phyloP scores from a whole-genome alignment of 2,888 invertebrate genomes.

The Julus scandinavius region DNA sequence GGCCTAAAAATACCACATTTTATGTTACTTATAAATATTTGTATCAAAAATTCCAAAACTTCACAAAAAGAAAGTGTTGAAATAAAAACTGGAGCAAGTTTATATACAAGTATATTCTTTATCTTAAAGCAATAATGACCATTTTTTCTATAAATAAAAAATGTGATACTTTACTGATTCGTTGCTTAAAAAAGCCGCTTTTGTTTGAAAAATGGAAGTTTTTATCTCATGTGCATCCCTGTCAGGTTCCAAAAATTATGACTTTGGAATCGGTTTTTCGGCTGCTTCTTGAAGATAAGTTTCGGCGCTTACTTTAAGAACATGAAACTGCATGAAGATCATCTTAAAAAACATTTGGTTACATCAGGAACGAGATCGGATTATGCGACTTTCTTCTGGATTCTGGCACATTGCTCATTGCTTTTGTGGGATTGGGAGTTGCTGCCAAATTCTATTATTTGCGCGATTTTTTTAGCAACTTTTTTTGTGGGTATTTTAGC shows the following conservation, averaged over 20 bases:
- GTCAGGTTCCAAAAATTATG: background rate
- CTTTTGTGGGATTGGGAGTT: background rate
- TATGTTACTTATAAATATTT: too few species aligned
- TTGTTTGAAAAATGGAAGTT: too few species aligned
- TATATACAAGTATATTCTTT: too few species aligned
- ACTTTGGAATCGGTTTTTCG: background rate
- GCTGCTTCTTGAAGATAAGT: background rate
- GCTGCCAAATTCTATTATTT: conserved; percentile 44
- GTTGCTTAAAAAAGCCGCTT: too few species aligned
- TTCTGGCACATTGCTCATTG: conserved; percentile 24
- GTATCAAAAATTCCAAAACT: too few species aligned
- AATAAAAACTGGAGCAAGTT: too few species aligned
- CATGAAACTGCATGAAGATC: conserved; percentile 16
- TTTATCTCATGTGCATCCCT: too few species aligned
- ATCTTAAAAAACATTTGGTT: background rate
- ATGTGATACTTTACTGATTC: too few species aligned
- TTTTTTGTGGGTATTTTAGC: background rate
- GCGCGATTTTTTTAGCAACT: background rate
- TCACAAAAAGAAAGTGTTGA: too few species aligned
- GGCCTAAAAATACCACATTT: too few species aligned
- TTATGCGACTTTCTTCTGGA: conserved; percentile 11
- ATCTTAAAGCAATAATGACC: too few species aligned
- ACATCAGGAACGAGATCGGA: background rate
- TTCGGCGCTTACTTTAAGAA: background rate
- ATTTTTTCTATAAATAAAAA: too few species aligned